Evolutionary conservation across 2,113 vertebrate species (phyloP).

Genomic region (Aleadryas rufinucha): DNA sequence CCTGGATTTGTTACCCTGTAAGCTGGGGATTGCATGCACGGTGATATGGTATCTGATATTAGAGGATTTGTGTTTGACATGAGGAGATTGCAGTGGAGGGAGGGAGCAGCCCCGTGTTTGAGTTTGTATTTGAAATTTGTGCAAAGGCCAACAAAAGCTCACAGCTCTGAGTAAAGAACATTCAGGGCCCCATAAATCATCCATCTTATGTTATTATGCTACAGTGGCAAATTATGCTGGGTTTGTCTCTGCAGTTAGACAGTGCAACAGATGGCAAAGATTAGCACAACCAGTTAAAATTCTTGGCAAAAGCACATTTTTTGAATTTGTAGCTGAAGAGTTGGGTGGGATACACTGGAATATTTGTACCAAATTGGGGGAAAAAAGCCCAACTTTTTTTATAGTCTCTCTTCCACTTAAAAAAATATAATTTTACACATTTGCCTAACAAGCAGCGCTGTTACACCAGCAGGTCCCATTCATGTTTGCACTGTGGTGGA

Average conservation of each 20-base stretch:
- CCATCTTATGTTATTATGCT: slow-evolving; percentile 50
- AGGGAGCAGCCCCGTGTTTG: background rate
- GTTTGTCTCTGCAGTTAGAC: slow-evolving; percentile 47
- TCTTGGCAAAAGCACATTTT: slow-evolving; percentile 54
- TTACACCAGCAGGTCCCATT: background rate
- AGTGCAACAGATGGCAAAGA: slow-evolving; percentile 67
- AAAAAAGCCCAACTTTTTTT: background rate
- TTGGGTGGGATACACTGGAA: background rate
- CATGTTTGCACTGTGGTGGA: background rate
- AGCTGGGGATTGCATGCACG: background rate
- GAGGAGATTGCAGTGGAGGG: background rate
- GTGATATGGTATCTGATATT: background rate
- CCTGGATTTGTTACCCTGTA: background rate
- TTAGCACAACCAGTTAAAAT: slow-evolving; percentile 59
- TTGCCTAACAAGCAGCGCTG: background rate
- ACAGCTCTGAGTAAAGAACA: slow-evolving; percentile 19
- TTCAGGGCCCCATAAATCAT: slow-evolving; percentile 50
- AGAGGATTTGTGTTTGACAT: slow-evolving; percentile 7
- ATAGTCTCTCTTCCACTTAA: background rate
- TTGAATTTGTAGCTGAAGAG: slow-evolving; percentile 35
- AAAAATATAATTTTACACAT: background rate
- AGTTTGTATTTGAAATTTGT: background rate
- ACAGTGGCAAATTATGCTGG: slow-evolving; percentile 43
- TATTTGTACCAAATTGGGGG: background rate
- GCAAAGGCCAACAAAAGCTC: background rate